Evolutionary conservation across 2,113 vertebrate genomes (phyloP).

Genomic region (Brachypteracias leptosomus): DNA sequence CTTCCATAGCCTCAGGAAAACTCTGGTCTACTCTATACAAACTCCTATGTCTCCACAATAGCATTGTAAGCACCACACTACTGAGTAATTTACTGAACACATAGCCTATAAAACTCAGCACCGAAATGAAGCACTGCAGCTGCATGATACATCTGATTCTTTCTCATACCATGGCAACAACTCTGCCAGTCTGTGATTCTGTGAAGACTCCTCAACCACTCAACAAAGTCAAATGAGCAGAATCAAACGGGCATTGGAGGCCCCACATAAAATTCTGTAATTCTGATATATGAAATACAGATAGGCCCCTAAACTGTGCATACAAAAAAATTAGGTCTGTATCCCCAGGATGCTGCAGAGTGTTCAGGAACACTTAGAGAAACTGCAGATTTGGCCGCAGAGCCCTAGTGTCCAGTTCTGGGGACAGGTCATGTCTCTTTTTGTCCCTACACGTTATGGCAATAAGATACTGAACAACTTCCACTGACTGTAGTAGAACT

Average conservation of each 20-base stretch:
- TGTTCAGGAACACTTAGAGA: neutral
- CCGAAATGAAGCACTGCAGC: neutral
- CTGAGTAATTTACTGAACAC: neutral
- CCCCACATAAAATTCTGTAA: neutral
- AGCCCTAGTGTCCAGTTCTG: neutral
- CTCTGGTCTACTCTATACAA: neutral
- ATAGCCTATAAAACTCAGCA: neutral
- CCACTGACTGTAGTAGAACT: neutral
- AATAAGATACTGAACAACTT: neutral
- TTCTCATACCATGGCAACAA: neutral
- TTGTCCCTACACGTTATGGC: neutral
- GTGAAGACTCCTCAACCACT: neutral
- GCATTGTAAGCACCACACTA: neutral
- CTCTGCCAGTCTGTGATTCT: no score
- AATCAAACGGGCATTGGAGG: neutral
- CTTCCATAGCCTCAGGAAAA: neutral
- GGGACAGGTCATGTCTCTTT: neutral
- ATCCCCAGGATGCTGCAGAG: neutral
- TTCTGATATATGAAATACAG: neutral
- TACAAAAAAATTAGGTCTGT: neutral
- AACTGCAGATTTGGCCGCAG: accelerated
- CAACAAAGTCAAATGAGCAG: neutral
- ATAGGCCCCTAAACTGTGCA: neutral
- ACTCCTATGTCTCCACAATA: neutral
- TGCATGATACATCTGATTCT: neutral